These are phyloP conservation scores for Scyliorhinus canicula DNA, from an alignment of 2,797 vertebrate species.

Conservation along the genomic window DNA sequence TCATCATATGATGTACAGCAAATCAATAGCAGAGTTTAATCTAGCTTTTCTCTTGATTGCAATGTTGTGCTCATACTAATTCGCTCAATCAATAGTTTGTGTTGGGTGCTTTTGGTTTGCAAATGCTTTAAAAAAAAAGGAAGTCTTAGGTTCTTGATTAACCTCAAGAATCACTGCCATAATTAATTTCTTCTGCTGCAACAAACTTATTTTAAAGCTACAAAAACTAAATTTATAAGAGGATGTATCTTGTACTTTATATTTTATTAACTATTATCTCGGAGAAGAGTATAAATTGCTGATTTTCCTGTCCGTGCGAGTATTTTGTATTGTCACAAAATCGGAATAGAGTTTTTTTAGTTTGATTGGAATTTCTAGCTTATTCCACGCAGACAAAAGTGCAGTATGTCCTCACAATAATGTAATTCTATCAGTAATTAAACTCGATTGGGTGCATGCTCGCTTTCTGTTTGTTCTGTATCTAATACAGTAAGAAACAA, in stretches of 20 bases:
- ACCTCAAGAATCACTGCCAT: not conserved
- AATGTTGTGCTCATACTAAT: conserved; percentile 43
- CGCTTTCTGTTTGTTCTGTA: not conserved
- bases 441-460: not conserved
- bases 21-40: conserved; percentile 86
- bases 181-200: conserved; percentile 1
- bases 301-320: not conserved
- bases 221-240: not conserved
- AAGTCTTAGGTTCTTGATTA: conserved; percentile 11
- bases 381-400: not conserved
- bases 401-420: not conserved
- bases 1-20: conserved; percentile 66
- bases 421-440: not conserved
- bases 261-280: not conserved
- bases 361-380: not conserved
- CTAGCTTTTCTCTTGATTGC: conserved; percentile 71
- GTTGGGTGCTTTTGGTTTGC: conserved; percentile 23
- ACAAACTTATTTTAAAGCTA: not conserved
- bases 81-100: conserved; percentile 13
- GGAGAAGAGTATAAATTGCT: not conserved
- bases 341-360: not conserved
- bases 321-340: not conserved
- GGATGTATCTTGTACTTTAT: not conserved
- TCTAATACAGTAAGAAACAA: not conserved
- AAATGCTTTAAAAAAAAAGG: conserved; percentile 9